Evolutionary conservation across 92 coral and sea anemone species (phyloP), one percentile per base, ranked within the genome.

Genomic region (Parazoanthus atlanticus): DNA sequence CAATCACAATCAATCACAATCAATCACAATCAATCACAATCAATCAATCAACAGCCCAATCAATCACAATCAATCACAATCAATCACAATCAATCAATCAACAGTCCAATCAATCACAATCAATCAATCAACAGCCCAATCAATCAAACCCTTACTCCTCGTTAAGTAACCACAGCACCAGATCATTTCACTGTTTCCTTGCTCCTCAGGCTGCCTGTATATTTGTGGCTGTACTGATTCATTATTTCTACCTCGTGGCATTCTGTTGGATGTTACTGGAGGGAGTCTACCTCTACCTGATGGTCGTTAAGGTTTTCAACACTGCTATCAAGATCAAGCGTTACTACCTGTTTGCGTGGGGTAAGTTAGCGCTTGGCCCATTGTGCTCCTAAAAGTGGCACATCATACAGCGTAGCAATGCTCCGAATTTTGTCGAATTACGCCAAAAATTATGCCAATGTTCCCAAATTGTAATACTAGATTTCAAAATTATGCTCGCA

Each of bases 231-330:
- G 90, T 93, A 4, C 69, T 96, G 40, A 82, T 96, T 32, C 98
- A 96, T 38, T 96, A 94, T 76, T 89, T 94, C 38, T 96, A 91
- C 86, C 90, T 96, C 79, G 98, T 91, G 36, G 92, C 98, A 71
- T 96, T 96, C 71, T 94, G 95, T 23, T 96, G 98, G 98, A 96
- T 96, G 98, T 23, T 94, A n/a, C 73, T 94, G 10, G 98, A 96
- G 61, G 98, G 98, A 1, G 89, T 93, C 6, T 94, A 89, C 69
- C 91, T 96, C 56, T 96, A 96, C 64, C 84, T 96, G 40, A 91
- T 93, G 98, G 91, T 96, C 58, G 96, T 96, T 79, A 92, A 96
- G 64, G 98, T 96, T 19, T 96, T 94, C 54, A 93, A 89, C 90
- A 93, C 94, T 73, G 86, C 38, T 23, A 89, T 91, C 23, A 90